Conservation (phyloP, 2,797 vertebrate species). For the Cheirogaleus major region DNA sequence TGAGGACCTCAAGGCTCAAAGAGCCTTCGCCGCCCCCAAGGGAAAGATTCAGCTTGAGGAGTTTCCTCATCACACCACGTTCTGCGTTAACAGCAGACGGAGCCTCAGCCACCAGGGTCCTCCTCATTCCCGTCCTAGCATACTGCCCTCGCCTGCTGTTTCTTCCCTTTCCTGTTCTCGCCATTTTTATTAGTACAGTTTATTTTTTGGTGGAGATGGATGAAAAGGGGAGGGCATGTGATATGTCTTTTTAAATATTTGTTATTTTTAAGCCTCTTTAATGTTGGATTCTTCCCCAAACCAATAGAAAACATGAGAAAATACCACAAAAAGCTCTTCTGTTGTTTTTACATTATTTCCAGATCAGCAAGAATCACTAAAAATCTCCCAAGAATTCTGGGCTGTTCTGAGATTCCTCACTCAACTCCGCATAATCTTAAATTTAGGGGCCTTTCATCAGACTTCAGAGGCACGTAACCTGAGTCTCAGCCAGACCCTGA, state of each 20-base stretch:
- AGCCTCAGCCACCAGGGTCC: neutral
- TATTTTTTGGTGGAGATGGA: neutral
- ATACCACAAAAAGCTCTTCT: slow-evolving; percentile 31
- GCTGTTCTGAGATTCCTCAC: slow-evolving; percentile 36
- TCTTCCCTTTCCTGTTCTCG: neutral
- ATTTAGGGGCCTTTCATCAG: neutral
- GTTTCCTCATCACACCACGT: neutral
- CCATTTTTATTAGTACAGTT: neutral
- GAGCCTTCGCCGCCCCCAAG: too few relatives aligned
- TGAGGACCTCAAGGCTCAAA: neutral
- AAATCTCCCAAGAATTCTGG: neutral
- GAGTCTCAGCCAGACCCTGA: neutral
- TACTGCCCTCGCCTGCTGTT: rapidly evolving
- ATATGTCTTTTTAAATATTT: slow-evolving; percentile 47
- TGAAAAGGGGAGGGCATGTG: neutral
- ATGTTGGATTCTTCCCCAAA: slow-evolving; percentile 49
- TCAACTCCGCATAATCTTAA: neutral
- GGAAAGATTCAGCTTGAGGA: neutral
- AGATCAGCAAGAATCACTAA: slow-evolving; percentile 42
- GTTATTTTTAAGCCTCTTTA: slow-evolving; percentile 49
- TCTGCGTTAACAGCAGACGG: neutral
- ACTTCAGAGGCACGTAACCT: neutral
- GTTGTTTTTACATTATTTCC: slow-evolving; percentile 59
- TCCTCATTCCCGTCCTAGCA: rapidly evolving
- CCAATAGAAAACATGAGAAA: slow-evolving; percentile 41